Percentiles rank a stretch among this genome's conserved stretches.
phyloP scores from a whole-genome alignment of 2,797 vertebrate genomes.

The Mormyrus hasselquistii region DNA sequence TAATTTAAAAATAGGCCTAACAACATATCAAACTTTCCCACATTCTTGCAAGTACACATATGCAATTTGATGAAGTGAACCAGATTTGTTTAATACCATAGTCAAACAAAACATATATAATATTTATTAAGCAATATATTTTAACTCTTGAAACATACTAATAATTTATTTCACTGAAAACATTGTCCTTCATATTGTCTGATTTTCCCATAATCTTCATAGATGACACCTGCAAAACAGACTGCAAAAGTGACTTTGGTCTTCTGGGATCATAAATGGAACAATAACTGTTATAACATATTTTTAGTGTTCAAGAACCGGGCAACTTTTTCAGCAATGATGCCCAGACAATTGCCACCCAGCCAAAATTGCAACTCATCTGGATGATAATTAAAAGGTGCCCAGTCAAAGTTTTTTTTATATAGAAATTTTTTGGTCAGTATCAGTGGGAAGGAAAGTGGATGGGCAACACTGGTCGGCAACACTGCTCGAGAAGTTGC shows the following conservation, averaged over 20 bases:
- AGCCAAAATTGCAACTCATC: background rate
- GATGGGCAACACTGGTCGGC: background rate
- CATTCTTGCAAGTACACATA: background rate
- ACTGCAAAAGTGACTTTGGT: background rate
- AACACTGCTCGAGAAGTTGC: background rate
- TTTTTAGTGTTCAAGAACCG: background rate
- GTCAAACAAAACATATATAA: background rate
- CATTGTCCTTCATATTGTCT: background rate
- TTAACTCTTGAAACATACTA: background rate
- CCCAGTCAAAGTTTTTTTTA: background rate
- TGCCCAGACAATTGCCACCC: background rate
- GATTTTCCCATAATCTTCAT: constrained; percentile 20
- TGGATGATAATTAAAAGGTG: background rate
- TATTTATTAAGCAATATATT: constrained; percentile 7
- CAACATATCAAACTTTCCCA: background rate
- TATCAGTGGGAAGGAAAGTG: background rate
- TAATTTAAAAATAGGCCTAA: background rate
- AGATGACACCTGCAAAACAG: constrained; percentile 18
- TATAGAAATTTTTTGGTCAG: background rate
- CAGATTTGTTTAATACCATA: background rate
- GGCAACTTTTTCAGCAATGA: background rate
- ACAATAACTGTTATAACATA: background rate
- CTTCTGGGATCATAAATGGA: background rate
- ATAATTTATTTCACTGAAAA: background rate
- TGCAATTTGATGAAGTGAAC: background rate